These are phyloP conservation scores for Psylliodes chrysocephalus DNA, from an alignment of 2,888 invertebrate genomes.

Conservation along the genomic window DNA sequence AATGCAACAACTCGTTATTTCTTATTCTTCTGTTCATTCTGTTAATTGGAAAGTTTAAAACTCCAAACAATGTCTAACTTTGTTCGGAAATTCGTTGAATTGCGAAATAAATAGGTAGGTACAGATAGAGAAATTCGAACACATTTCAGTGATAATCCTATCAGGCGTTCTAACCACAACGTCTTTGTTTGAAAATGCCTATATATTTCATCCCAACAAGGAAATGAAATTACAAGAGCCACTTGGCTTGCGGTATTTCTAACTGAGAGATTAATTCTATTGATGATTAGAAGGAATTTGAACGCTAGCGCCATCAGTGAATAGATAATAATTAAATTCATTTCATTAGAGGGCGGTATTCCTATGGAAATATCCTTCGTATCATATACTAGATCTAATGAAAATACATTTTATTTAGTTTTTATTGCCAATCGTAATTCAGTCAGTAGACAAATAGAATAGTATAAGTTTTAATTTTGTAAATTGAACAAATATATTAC, in stretches of 20 bases:
- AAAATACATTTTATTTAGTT: no score
- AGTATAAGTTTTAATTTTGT: no score
- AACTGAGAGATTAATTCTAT: constrained; percentile 30
- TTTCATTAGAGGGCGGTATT: no score
- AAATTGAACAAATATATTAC: no score
- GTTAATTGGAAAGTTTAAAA: no score
- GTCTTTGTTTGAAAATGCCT: constrained; percentile 14
- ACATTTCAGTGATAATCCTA: constrained; percentile 14
- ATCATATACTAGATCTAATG: no score
- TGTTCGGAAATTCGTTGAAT: neutral
- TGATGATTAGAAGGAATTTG: constrained; percentile 35
- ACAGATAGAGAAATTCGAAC: neutral
- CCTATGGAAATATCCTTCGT: no score
- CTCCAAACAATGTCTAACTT: no score
- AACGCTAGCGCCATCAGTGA: constrained; percentile 32
- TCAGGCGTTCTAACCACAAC: constrained; percentile 3
- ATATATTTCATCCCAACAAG: constrained; percentile 16
- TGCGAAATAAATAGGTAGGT: neutral
- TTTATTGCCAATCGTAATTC: no score
- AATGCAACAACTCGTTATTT: no score
- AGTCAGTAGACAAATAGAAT: no score
- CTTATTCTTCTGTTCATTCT: no score
- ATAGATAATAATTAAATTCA: constrained; percentile 38
- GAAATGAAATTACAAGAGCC: constrained; percentile 27
- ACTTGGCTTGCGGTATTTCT: constrained; percentile 26